Evolutionary conservation across 2,113 vertebrate species (phyloP).

Genomic region (Myrmophylax atrothorax): DNA sequence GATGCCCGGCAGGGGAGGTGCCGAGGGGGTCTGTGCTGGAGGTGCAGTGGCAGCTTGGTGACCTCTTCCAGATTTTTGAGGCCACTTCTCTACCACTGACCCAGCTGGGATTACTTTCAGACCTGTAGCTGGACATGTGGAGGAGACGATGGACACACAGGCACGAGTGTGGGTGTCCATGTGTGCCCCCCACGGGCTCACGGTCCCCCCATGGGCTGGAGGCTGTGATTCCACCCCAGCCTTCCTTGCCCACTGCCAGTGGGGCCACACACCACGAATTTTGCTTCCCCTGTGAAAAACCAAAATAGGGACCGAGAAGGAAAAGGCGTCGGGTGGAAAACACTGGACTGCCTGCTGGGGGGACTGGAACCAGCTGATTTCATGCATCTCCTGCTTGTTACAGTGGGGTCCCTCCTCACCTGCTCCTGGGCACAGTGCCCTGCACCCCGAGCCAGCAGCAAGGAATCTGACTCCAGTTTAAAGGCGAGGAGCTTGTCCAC

Average conservation of each 20-base stretch:
- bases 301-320: not conserved
- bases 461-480: conserved; percentile 54
- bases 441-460: conserved; percentile 8
- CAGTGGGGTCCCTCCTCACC: conserved; percentile 59
- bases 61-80: not conserved
- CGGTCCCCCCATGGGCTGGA: not conserved
- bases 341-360: conserved; percentile 37
- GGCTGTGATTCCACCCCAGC: accelerated
- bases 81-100: not conserved
- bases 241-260: accelerated
- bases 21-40: not conserved
- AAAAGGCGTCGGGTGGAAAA: not conserved
- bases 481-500: conserved; percentile 13
- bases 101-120: not conserved
- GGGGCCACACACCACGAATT: conserved; percentile 23
- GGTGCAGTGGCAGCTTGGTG: not conserved
- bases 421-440: conserved; percentile 22
- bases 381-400: conserved; percentile 44
- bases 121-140: not conserved
- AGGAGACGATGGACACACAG: not conserved
- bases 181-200: accelerated
- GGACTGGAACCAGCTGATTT: conserved; percentile 62
- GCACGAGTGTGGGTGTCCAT: accelerated
- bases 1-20: not conserved
- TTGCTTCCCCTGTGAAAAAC: not conserved